Evolutionary conservation across 2,797 vertebrate species (phyloP), one percentile per base, ranked within the genome.

Genomic region (Graptemys geographica): DNA sequence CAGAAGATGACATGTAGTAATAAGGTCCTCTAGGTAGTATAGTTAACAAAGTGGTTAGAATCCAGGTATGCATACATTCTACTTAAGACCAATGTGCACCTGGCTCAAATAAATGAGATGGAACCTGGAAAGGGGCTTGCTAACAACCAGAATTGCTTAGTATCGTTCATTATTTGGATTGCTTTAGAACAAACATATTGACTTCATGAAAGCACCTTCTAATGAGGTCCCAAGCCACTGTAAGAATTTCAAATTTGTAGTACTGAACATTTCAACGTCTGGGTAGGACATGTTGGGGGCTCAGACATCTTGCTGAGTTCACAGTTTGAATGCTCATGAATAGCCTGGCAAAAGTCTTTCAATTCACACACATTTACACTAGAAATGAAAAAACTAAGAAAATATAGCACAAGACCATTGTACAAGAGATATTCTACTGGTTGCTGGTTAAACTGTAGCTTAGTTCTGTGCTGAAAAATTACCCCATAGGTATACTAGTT

Each of bases 121-220:
- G 88, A 87, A 87, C 18, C 9, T 90, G 53, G 4, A 65, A 82
- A 12, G 47, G 4, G 76, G 8, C 6, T 83, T 79, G 55, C 56
- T 82, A 81, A 59, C 33, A 91, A 86, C 49, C 74, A 81, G 72
- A 88, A 59, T 55, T 52, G 5, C 83, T 94, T 94, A 82, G 51
- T 95, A 21, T 1, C 18, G 92, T 96, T 96, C 11, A 25, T 89
- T 89, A 53, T 51, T 59, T 95, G 41, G 5, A 82, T 59, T 25
- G 4, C 1, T 87, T 83, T 44, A 91, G 15, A 49, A 81, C 59
- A 92, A 56, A 31, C 49, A 79, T 4, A n/a, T 62, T 27, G 44
- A 79, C 81, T 88, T 94, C 83, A 11, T 79, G 23, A 78, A 19
- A 91, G 13, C 80, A 12, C 9, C 79, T 86, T 83, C 79, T 93